phyloP scores from a whole-genome alignment of 92 coral and sea anemone genomes.

The Pocillopora meandrina region DNA sequence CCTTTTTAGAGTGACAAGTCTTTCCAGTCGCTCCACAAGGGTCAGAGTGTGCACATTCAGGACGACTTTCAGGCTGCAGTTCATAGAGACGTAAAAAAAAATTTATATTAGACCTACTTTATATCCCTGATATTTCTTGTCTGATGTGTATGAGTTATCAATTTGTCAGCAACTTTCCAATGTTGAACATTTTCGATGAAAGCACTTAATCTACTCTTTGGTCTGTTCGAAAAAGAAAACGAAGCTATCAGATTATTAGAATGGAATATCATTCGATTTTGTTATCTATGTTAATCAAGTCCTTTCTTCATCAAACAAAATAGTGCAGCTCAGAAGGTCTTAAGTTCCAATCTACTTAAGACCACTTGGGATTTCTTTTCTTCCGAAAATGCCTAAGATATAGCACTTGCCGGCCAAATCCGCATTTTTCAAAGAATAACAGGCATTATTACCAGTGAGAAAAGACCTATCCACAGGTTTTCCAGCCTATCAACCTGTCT shows the following conservation, averaged over 20 bases:
- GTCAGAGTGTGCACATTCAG: neutral
- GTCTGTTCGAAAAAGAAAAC: too few species aligned
- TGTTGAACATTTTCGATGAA: too few species aligned
- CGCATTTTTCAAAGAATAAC: neutral
- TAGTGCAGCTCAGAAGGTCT: too few species aligned
- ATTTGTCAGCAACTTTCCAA: too few species aligned
- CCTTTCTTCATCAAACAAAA: too few species aligned
- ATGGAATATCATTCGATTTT: too few species aligned
- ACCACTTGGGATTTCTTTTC: neutral
- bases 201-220: too few species aligned
- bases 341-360: too few species aligned
- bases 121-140: neutral
- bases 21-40: neutral
- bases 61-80: constrained; percentile 12
- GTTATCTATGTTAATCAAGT: too few species aligned
- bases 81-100: neutral
- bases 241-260: too few species aligned
- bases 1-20: neutral
- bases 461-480: neutral
- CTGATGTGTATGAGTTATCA: neutral
- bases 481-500: constrained; percentile 9
- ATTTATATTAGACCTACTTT: neutral
- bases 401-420: neutral
- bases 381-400: neutral
- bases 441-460: constrained; percentile 1